Evolutionary conservation across 2,888 invertebrate species (phyloP).

Genomic region (Cryptus viduatorius): DNA sequence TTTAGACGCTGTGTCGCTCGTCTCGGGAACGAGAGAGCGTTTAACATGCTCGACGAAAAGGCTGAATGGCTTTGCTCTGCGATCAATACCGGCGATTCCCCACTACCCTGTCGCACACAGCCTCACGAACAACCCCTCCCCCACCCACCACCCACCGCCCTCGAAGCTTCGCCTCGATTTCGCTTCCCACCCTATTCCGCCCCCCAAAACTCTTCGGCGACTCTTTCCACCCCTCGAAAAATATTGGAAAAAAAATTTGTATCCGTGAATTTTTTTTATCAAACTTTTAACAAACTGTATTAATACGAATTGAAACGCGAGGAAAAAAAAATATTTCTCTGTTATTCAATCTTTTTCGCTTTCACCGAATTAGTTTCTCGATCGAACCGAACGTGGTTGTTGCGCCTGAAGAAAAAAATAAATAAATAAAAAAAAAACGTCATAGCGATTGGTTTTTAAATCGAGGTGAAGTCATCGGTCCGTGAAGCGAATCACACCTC

Average conservation of each 20-base stretch:
- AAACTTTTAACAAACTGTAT: neutral
- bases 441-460: conserved; percentile 32
- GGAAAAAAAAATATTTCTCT: neutral
- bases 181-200: conserved; percentile 14
- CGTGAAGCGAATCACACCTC: conserved; percentile 42
- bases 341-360: conserved; percentile 31
- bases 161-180: conserved; percentile 15
- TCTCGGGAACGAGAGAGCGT: neutral
- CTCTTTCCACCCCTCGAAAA: neutral
- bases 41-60: conserved; percentile 52
- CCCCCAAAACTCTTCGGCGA: neutral
- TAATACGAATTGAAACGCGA: neutral
- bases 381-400: conserved; percentile 19
- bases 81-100: conserved; percentile 55
- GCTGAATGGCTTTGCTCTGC: conserved; percentile 62
- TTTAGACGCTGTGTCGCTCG: neutral
- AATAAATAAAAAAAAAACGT: conserved; percentile 38
- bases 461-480: conserved; percentile 23
- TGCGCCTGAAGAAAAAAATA: conserved; percentile 18
- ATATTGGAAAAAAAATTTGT: neutral
- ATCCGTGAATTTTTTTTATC: neutral
- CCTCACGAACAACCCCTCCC: conserved; percentile 23
- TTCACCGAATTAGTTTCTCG: conserved; percentile 51
- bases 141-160: neutral
- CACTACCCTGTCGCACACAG: conserved; percentile 43